phyloP scores from a whole-genome alignment of 2,113 vertebrate genomes.

The Pituophis catenifer region DNA sequence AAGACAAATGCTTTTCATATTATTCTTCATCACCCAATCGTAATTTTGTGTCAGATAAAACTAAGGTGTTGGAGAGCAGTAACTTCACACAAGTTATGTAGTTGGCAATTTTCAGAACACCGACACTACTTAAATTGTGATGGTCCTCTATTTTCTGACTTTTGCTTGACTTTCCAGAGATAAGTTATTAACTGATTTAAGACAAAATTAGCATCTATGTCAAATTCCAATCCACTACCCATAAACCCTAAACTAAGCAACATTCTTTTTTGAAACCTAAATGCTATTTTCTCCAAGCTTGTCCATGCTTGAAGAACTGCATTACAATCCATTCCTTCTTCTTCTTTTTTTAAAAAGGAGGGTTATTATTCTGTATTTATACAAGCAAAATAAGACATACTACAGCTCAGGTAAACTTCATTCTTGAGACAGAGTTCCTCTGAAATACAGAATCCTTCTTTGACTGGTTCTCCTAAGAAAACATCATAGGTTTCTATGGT shows the following conservation, averaged over 20 bases:
- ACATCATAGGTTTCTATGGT: neutral
- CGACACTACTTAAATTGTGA: neutral
- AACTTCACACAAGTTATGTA: neutral
- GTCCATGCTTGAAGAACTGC: neutral
- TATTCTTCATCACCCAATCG: neutral
- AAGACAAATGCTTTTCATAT: neutral
- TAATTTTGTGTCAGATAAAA: neutral
- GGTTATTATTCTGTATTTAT: neutral
- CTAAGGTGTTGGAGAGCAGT: neutral
- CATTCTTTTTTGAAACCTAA: neutral
- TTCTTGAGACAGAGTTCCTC: neutral
- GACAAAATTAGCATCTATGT: neutral
- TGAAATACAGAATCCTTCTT: neutral
- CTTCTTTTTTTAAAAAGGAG: neutral
- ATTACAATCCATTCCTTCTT: neutral
- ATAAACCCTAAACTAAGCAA: neutral
- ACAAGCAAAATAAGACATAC: neutral
- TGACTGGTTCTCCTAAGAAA: neutral
- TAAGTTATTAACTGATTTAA: neutral
- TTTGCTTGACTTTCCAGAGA: neutral
- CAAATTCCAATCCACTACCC: neutral
- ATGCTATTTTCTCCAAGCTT: neutral
- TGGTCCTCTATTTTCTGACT: neutral
- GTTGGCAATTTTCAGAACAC: neutral
- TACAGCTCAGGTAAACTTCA: neutral